Percentiles rank a stretch among this genome's conserved stretches.
phyloP scores from a whole-genome alignment of 2,888 invertebrate genomes.

The Epistrophe grossulariae region DNA sequence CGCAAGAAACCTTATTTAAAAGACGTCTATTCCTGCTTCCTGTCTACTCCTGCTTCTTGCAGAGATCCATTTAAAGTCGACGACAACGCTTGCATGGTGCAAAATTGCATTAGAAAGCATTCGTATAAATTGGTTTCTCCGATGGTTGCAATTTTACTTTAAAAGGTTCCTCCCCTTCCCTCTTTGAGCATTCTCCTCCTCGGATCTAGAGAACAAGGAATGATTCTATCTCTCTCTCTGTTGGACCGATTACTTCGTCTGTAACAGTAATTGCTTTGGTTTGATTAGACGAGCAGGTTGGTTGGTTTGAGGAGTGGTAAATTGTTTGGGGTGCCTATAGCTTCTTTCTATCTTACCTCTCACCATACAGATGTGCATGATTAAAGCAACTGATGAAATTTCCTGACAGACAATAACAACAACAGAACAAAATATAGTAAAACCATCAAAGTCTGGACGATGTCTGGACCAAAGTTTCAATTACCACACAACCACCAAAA shows the following conservation, averaged over 20 bases:
- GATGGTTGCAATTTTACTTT: constrained; percentile 12
- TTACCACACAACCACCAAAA: neutral
- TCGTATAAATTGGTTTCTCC: constrained; percentile 44
- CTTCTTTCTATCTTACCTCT: neutral
- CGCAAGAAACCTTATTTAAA: constrained; percentile 44
- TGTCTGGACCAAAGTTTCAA: constrained; percentile 17
- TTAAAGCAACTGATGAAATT: neutral
- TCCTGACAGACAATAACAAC: neutral
- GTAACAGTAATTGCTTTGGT: constrained; percentile 44
- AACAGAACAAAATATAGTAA: neutral
- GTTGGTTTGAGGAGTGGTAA: neutral
- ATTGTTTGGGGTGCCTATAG: neutral
- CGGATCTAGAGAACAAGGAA: neutral
- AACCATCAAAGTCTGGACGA: neutral
- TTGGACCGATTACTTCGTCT: constrained; percentile 37
- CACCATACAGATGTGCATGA: neutral
- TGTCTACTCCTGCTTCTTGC: constrained; percentile 39
- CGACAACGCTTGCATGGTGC: neutral
- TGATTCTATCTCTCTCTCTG: neutral
- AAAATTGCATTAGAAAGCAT: constrained; percentile 34
- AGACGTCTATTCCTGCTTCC: constrained; percentile 38
- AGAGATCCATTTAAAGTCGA: constrained; percentile 7
- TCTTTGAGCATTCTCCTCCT: constrained; percentile 3
- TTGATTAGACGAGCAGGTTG: neutral
- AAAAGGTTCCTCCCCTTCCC: neutral